Percentiles rank a stretch among this genome's conserved stretches.
phyloP scores from a whole-genome alignment of 2,113 vertebrate genomes.

The Nematolebias whitei region DNA sequence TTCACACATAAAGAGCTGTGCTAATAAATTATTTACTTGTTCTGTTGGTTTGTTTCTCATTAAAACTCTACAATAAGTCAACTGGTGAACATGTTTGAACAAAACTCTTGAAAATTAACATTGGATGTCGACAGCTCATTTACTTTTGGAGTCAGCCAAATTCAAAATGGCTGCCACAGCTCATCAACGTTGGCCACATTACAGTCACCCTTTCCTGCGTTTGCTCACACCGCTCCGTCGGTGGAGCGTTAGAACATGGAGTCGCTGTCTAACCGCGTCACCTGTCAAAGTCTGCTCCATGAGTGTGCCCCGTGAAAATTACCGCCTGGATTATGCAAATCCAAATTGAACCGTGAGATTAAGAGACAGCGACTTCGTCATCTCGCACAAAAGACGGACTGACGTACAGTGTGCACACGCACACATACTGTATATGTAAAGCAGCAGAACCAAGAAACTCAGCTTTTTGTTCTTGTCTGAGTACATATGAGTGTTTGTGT shows the following conservation, averaged over 20 bases:
- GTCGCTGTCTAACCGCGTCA: constrained; percentile 54
- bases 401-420: constrained; percentile 9
- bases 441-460: constrained; percentile 7
- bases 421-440: too few relatives aligned
- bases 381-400: constrained; percentile 33
- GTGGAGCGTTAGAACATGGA: constrained; percentile 50
- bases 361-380: constrained; percentile 72
- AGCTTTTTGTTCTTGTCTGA: constrained; percentile 10
- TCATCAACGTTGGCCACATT: neutral
- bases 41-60: neutral
- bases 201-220: constrained; percentile 5
- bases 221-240: constrained; percentile 23
- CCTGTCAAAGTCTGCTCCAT: constrained; percentile 14
- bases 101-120: too few relatives aligned
- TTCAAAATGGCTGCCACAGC: too few relatives aligned
- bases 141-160: too few relatives aligned
- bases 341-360: constrained; percentile 75
- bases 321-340: constrained; percentile 77
- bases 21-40: neutral
- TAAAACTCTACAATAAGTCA: neutral
- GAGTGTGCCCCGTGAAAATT: constrained; percentile 65
- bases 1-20: neutral
- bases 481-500: constrained; percentile 1
- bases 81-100: too few relatives aligned
- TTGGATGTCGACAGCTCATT: too few relatives aligned